These are phyloP conservation scores for Hypomecis punctinalis DNA, from an alignment of 2,888 invertebrate species.

Conservation along the genomic window DNA sequence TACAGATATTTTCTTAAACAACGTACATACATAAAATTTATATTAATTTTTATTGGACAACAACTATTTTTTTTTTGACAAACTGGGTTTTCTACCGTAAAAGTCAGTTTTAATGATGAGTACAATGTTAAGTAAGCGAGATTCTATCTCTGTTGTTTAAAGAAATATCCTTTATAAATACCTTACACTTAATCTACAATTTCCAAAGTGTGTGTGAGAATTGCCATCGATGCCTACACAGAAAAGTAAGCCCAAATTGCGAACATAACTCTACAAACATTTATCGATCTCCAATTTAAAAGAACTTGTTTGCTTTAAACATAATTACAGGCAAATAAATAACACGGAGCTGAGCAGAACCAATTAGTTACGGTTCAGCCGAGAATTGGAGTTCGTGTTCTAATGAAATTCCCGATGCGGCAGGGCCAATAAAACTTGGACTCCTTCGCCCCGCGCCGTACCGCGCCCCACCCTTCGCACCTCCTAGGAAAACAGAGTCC, in stretches of 20 bases:
- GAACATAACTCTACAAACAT: constrained; percentile 18
- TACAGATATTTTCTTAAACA: too few species aligned
- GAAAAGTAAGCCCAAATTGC: constrained; percentile 11
- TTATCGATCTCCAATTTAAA: constrained; percentile 35
- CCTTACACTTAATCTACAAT: not conserved
- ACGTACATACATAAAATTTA: too few species aligned
- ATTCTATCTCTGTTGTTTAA: too few species aligned
- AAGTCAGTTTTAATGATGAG: too few species aligned
- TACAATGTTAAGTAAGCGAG: too few species aligned
- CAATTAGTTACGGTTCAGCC: constrained; percentile 62
- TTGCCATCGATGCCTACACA: constrained; percentile 22
- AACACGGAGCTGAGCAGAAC: constrained; percentile 53
- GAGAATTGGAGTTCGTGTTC: constrained; percentile 56
- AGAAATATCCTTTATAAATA: too few species aligned
- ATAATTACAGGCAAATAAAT: constrained; percentile 63
- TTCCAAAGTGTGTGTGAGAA: constrained; percentile 25
- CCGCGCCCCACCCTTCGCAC: constrained; percentile 1
- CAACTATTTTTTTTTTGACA: too few species aligned
- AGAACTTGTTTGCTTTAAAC: constrained; percentile 40
- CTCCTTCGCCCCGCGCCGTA: constrained; percentile 3
- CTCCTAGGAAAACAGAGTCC: constrained; percentile 18
- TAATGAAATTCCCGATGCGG: constrained; percentile 65
- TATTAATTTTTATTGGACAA: too few species aligned
- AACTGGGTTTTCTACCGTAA: too few species aligned
- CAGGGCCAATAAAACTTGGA: constrained; percentile 33